Evolutionary conservation across 2,113 vertebrate species (phyloP).

Genomic region (Aleadryas rufinucha): DNA sequence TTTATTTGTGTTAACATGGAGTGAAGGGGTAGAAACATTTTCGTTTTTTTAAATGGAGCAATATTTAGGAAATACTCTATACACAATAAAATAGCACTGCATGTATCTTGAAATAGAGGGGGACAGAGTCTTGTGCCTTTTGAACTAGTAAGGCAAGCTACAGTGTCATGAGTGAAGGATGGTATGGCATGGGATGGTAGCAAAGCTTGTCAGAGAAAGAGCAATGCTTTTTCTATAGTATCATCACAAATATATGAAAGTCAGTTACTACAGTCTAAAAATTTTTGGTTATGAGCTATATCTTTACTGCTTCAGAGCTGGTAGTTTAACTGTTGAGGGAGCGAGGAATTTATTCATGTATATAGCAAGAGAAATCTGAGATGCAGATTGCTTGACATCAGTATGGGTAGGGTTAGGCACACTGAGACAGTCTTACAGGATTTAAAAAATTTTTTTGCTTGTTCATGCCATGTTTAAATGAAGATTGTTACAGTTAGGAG

Average conservation of each 20-base stretch:
- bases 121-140: neutral
- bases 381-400: neutral
- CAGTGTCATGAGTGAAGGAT: neutral
- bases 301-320: neutral
- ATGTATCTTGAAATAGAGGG: rapidly evolving
- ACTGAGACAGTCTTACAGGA: neutral
- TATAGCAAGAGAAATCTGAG: neutral
- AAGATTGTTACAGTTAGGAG: neutral
- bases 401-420: neutral
- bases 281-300: neutral
- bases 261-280: neutral
- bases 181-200: neutral
- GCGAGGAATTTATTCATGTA: neutral
- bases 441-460: neutral
- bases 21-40: neutral
- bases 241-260: neutral
- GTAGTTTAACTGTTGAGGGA: neutral
- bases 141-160: neutral
- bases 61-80: neutral
- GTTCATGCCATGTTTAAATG: neutral
- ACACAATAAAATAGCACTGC: neutral
- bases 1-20: neutral
- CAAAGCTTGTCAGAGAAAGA: neutral
- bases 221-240: neutral
- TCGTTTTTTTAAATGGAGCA: neutral